Evolutionary conservation across 2,888 invertebrate genomes (phyloP), one percentile per base, ranked within the genome.

Genomic region (Xestia ashworthii): DNA sequence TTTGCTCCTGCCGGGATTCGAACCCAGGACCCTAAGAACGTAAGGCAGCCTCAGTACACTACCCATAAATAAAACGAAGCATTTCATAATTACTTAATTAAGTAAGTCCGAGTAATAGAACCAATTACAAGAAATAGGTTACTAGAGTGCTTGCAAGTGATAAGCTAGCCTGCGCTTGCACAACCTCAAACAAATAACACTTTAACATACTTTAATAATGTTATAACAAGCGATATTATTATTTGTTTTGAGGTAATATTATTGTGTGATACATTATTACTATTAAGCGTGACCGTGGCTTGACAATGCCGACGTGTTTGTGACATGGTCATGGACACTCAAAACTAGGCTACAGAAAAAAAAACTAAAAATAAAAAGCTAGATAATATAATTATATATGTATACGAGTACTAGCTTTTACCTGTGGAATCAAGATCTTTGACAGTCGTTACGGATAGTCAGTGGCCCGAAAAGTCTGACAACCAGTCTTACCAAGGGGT

Each of bases 61-160:
- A n/a, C n/a, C n/a, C n/a, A n/a, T n/a, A n/a, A n/a, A n/a, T n/a
- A n/a, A n/a, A n/a, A n/a, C n/a, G n/a, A n/a, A n/a, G n/a, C 6
- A 62, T 22, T 58, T 50, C 50, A 8, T 65, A 44, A 72, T n/a
- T 69, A 81, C 25, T 62, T 38, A 81, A 44, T 62, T 46, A 19
- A 25, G 38, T 81, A 66, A 74, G n/a, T n/a, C n/a, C n/a, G n/a
- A n/a, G 11, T 65, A 71, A 74, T 62, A 41, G 32, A 71, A 11
- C 25, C 83, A 85, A 82, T 85, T 83, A 82, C n/a, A 75, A 78
- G 66, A 83, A 86, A 86, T 83, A 83, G 86, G 83, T 86, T 73
- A 83, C 71, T 68, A 70, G 74, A 86, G 55, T 86, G 60, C 70
- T 73, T 55, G 78, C 53, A 38, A 74, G 65, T 70, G 86, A 83